Evolutionary conservation across 2,797 vertebrate genomes (phyloP).

Genomic region (Lacerta viridis): DNA sequence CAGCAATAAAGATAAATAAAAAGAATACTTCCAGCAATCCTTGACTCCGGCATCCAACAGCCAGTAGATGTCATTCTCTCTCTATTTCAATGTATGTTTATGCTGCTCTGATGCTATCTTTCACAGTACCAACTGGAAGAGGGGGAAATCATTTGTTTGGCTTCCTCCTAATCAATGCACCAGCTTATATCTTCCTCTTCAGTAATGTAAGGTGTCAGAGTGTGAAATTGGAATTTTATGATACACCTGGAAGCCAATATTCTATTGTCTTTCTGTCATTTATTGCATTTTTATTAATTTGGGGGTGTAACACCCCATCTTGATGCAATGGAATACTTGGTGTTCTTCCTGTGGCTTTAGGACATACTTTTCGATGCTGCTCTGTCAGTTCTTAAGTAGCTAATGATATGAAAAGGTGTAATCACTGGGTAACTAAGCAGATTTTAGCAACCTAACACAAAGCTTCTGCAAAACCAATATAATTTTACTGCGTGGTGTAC

Average conservation of each 20-base stretch:
- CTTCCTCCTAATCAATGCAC: constrained; percentile 69
- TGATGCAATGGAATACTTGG: constrained; percentile 15
- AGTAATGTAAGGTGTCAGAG: constrained; percentile 58
- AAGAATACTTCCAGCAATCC: constrained; percentile 30
- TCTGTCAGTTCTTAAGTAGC: constrained; percentile 4
- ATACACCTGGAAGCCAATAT: constrained; percentile 58
- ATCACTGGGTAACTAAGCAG: not conserved
- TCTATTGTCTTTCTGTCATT: constrained; percentile 58
- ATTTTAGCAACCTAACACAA: not conserved
- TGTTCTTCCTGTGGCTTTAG: constrained; percentile 10
- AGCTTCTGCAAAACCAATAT: not conserved
- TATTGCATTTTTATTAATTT: constrained; percentile 60
- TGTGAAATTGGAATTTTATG: constrained; percentile 71
- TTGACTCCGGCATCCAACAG: constrained; percentile 48
- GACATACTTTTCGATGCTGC: constrained; percentile 19
- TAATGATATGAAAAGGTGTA: not conserved
- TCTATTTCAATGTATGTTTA: constrained; percentile 66
- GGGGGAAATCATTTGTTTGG: constrained; percentile 55
- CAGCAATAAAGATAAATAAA: constrained; percentile 28
- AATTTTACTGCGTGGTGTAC: not conserved
- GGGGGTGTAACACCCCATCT: constrained; percentile 47
- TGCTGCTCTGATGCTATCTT: constrained; percentile 58
- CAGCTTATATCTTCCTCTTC: constrained; percentile 63
- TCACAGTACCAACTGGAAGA: constrained; percentile 53
- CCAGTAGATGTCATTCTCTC: constrained; percentile 81